Percentiles rank a stretch among this genome's conserved stretches.
Evolutionary conservation across 1,140 invertebrate genomes (phyloP).

Genomic region (Eriocheir sinensis): DNA sequence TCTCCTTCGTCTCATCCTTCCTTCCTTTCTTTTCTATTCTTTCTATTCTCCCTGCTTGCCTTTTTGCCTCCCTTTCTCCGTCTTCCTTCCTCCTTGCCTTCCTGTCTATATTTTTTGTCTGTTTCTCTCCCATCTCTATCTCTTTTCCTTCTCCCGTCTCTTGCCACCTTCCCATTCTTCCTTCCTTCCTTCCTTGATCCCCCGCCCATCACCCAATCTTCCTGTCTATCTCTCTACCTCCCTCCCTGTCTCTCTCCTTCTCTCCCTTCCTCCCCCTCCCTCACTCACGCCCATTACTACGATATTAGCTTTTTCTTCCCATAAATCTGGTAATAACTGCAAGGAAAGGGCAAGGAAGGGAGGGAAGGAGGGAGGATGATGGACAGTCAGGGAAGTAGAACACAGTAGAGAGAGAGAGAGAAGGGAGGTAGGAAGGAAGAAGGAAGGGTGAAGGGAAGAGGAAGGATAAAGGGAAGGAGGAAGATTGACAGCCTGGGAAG

Average conservation of each 20-base stretch:
- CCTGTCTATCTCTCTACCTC: too few relatives aligned
- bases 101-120: not conserved
- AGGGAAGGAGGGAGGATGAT: too few relatives aligned
- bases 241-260: too few relatives aligned
- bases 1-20: too few relatives aligned
- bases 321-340: slow-evolving; percentile 62
- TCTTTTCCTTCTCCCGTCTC: not conserved
- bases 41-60: too few relatives aligned
- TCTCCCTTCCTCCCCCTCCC: too few relatives aligned
- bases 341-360: not conserved
- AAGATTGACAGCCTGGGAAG: not conserved
- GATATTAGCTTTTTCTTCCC: slow-evolving; percentile 56
- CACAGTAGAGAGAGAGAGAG: slow-evolving; percentile 35
- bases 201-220: not conserved
- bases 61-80: not conserved
- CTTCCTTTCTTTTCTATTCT: too few relatives aligned
- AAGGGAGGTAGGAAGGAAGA: not conserved
- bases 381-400: not conserved
- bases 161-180: not conserved
- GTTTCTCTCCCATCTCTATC: not conserved
- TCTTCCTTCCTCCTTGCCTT: not conserved
- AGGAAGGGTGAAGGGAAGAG: not conserved
- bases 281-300: slow-evolving; percentile 50
- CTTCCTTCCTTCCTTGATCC: not conserved
- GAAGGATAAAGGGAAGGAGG: not conserved